Evolutionary conservation across 2,888 invertebrate genomes (phyloP).

Genomic region (Adela reaumurella): DNA sequence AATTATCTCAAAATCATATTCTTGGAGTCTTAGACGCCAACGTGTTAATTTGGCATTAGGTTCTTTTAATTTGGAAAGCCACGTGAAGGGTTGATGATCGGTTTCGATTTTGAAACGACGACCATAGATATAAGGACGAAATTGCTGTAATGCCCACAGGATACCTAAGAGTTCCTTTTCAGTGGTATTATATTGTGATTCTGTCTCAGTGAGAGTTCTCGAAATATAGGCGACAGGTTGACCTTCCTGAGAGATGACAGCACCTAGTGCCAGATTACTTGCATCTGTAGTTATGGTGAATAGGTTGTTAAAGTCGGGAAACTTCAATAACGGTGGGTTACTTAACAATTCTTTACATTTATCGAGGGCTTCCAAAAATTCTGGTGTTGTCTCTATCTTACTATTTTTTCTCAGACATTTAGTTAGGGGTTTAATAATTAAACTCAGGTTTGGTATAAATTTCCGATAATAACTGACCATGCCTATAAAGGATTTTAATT

Average conservation of each 20-base stretch:
- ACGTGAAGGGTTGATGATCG: constrained; percentile 1
- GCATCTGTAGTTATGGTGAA: neutral
- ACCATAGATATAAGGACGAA: constrained; percentile 1
- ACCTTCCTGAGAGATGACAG: neutral
- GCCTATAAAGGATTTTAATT: constrained; percentile 11
- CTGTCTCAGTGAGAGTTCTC: neutral
- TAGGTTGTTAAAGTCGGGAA: neutral
- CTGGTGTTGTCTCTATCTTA: too few species aligned
- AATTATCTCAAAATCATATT: neutral
- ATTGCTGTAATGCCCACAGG: neutral
- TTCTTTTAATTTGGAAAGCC: neutral
- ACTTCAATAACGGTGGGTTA: neutral
- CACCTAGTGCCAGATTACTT: neutral
- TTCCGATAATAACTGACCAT: constrained; percentile 14
- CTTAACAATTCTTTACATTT: neutral
- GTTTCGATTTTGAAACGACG: neutral
- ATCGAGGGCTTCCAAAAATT: too few species aligned
- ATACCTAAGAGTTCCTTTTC: neutral
- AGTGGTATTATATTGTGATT: neutral
- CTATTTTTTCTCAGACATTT: neutral
- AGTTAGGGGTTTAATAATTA: neutral
- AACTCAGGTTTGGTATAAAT: constrained; percentile 6
- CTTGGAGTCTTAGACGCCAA: neutral
- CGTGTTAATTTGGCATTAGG: neutral
- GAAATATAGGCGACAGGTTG: neutral